Base-by-base conservation (phyloP, 2,888 invertebrate genomes). In the Argyresthia albistria region DNA sequence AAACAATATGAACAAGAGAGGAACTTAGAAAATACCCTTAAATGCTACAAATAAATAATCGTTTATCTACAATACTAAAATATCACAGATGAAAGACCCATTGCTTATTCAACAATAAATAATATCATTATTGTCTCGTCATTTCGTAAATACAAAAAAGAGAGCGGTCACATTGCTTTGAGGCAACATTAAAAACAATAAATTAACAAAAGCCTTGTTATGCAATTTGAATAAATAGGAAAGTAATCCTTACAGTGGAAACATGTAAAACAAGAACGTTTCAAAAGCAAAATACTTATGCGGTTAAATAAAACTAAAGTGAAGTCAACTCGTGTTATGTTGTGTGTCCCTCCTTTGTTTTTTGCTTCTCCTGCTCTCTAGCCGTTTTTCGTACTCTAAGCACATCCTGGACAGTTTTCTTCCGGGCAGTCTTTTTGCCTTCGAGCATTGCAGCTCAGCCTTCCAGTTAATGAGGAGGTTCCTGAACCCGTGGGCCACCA, bases 401-500 rank as follows among this genome's bases (percentile, higher is more conserved):
- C 84, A 86, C 51, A 62, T 68, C 11, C 43, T 58, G 51, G 73
- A 76, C 49, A 57, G 42, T 50, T 53, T 55, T 8, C 73, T 57
- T 54, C 8, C 73, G 57, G 25, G 76, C 80, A 56, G 63, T 67
- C 39, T 50, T 25, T 6, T 25, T 25, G 25, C 25, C 10, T 62
- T 58, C 10, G 81, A 76, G 64, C 81, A 83, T 53, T 73, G 79
- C 57, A 90, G 80, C 53, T 89, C 88, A 36, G 70, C 76, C 51
- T 81, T 81, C 89, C 91, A 91, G 62, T 90, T 90, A 65, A 88
- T 88, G 9, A 92, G 72, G 56, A 91, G 88, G 47, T 80, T 88
- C 37, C 86, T 87, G 65, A 91, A 90, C 9, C 89, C 87, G 58
- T 88, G 86, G 54, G 91, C 81, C 2, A 91, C 89, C 57, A 90